Evolutionary conservation across 2,113 vertebrate species (phyloP).

Genomic region (Pristiophorus japonicus): DNA sequence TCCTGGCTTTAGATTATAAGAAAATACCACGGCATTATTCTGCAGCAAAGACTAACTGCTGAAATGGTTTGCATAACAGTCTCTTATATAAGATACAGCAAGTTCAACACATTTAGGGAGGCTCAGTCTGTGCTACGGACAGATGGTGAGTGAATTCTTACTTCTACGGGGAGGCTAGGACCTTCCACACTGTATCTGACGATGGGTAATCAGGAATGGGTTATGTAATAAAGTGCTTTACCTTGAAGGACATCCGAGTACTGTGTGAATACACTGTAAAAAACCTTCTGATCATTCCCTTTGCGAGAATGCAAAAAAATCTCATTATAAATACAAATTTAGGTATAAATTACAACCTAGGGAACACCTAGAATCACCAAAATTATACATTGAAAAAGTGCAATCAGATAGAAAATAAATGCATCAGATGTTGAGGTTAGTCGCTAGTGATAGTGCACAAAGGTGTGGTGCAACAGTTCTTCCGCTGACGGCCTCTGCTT

Average conservation of each 20-base stretch:
- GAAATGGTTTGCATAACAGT: not conserved
- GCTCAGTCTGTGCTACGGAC: not conserved
- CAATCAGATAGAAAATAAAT: constrained; percentile 67
- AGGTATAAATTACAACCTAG: constrained; percentile 62
- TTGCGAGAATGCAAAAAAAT: constrained; percentile 47
- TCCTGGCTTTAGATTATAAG: not conserved
- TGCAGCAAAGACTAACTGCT: not conserved
- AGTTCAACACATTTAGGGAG: not conserved
- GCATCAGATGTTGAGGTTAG: constrained; percentile 54
- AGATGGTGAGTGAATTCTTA: not conserved
- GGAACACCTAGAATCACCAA: constrained; percentile 66
- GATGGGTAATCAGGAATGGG: constrained; percentile 57
- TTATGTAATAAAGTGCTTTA: constrained; percentile 77
- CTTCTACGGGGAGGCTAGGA: not conserved
- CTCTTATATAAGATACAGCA: not conserved
- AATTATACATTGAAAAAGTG: constrained; percentile 65
- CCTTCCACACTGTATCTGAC: not conserved
- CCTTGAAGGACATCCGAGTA: constrained; percentile 69
- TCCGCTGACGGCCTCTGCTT: constrained; percentile 88
- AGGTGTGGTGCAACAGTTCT: constrained; percentile 88
- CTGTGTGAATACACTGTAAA: constrained; percentile 45
- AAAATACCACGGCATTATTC: not conserved
- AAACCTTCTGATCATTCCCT: constrained; percentile 35
- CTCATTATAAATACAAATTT: constrained; percentile 61
- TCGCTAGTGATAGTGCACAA: constrained; percentile 84